A percentile compares a stretch with the other conserved stretches of the same genome.
Conservation (phyloP, 2,888 invertebrate genomes). For the Ophion costatus region DNA sequence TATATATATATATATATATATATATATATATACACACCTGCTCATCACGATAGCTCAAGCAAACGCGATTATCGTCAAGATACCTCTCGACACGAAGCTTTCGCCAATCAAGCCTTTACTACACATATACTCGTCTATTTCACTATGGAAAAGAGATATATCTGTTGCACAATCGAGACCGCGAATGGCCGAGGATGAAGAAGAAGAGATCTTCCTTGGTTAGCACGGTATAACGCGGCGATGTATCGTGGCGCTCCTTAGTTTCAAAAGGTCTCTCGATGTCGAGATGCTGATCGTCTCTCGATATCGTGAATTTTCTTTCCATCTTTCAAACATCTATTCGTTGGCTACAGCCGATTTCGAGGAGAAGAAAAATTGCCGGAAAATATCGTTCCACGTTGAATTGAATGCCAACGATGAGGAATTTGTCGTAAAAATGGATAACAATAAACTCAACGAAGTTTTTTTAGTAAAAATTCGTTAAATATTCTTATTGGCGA, state of each 20-base stretch:
- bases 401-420: too few relatives aligned
- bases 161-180: slow-evolving; percentile 19
- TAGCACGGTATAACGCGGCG: slow-evolving; percentile 26
- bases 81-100: slow-evolving; percentile 60
- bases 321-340: slow-evolving; percentile 38
- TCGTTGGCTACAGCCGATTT: neutral
- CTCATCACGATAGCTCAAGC: slow-evolving; percentile 51
- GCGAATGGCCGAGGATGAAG: slow-evolving; percentile 50
- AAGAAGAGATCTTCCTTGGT: slow-evolving; percentile 4
- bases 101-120: slow-evolving; percentile 65
- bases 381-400: neutral
- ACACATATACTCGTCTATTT: slow-evolving; percentile 24
- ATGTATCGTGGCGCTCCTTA: slow-evolving; percentile 55
- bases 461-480: too few relatives aligned
- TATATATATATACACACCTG: neutral
- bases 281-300: slow-evolving; percentile 34
- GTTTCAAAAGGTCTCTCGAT: slow-evolving; percentile 55
- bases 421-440: neutral
- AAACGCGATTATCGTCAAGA: slow-evolving; percentile 53
- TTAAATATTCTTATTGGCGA: too few relatives aligned
- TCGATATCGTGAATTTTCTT: slow-evolving; percentile 30
- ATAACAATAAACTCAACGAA: neutral
- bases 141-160: neutral
- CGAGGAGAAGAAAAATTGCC: neutral
- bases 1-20: neutral